A percentile compares a stretch with the other conserved stretches of the same genome.
Evolutionary conservation across 1,140 invertebrate genomes (phyloP).

Genomic region (Asobara japonica): DNA sequence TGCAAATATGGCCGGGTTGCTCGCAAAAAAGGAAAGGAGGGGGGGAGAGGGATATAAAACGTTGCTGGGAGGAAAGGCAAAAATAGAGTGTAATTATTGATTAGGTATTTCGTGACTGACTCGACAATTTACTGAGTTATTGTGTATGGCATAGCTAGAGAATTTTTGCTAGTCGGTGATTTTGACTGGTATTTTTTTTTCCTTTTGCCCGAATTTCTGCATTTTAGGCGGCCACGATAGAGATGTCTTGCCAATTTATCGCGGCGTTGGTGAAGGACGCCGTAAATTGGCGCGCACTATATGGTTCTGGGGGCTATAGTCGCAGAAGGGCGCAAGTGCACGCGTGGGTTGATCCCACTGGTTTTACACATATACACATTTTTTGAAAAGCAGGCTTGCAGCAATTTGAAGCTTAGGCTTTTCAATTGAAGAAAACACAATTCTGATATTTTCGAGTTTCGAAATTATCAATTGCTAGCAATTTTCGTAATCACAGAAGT

Average conservation of each 20-base stretch:
- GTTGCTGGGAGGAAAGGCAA: slow-evolving; percentile 44
- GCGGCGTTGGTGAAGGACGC: slow-evolving; percentile 12
- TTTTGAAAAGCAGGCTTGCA: too few relatives aligned
- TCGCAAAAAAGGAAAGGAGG: not conserved
- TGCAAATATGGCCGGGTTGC: slow-evolving; percentile 58
- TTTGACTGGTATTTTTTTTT: slow-evolving; percentile 1
- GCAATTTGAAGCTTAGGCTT: too few relatives aligned
- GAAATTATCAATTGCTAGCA: too few relatives aligned
- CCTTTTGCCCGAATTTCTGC: not conserved
- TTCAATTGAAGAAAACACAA: too few relatives aligned
- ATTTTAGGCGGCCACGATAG: slow-evolving; percentile 39
- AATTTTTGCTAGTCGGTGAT: not conserved
- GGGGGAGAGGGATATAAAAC: slow-evolving; percentile 37
- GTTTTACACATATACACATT: too few relatives aligned
- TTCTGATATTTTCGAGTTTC: too few relatives aligned
- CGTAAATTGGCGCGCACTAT: not conserved
- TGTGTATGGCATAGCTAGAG: slow-evolving; percentile 5
- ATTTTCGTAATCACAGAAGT: too few relatives aligned
- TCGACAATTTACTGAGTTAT: slow-evolving; percentile 40
- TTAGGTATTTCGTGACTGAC: slow-evolving; percentile 62
- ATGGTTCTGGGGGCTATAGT: not conserved
- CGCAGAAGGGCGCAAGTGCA: not conserved
- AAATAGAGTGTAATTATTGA: slow-evolving; percentile 65
- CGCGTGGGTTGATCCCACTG: too few relatives aligned
- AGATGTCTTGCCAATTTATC: slow-evolving; percentile 57